A percentile compares a stretch with the other conserved stretches of the same genome.
Evolutionary conservation across 2,888 invertebrate genomes (phyloP).

Genomic region (Corbicula japonica): DNA sequence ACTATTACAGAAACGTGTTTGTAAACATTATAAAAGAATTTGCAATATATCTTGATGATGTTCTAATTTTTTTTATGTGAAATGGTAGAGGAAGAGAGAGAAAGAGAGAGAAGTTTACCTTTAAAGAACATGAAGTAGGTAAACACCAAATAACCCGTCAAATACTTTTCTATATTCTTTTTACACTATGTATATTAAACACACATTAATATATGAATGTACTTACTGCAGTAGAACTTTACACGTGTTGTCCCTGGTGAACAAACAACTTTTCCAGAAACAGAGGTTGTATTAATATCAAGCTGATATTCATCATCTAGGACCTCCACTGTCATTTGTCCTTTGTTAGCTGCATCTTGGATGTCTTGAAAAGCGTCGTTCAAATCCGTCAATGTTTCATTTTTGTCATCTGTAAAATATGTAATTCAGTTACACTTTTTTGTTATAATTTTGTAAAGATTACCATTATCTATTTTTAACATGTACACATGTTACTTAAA

Average conservation of each 20-base stretch:
- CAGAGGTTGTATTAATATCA: conserved; percentile 12
- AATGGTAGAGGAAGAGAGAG: no score
- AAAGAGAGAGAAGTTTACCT: neutral
- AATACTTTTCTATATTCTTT: neutral
- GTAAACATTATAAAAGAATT: no score
- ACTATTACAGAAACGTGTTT: no score
- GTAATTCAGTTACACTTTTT: no score
- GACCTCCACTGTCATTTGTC: conserved; percentile 37
- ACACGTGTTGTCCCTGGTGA: conserved; percentile 33
- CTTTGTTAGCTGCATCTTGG: conserved; percentile 33
- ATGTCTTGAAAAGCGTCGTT: conserved; percentile 33
- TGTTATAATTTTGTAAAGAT: no score
- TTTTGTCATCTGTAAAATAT: conserved; percentile 22
- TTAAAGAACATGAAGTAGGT: neutral
- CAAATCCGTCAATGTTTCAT: conserved; percentile 7
- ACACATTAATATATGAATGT: neutral
- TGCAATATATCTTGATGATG: no score
- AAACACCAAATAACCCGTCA: neutral
- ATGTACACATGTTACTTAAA: no score
- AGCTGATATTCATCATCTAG: conserved; percentile 39
- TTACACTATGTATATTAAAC: neutral
- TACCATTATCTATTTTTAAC: no score
- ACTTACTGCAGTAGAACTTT: conserved; percentile 42
- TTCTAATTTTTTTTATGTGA: no score
- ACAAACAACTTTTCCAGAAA: conserved; percentile 30